Base-by-base conservation (phyloP, 2,888 invertebrate genomes). In the Tenthredo amoena region DNA sequence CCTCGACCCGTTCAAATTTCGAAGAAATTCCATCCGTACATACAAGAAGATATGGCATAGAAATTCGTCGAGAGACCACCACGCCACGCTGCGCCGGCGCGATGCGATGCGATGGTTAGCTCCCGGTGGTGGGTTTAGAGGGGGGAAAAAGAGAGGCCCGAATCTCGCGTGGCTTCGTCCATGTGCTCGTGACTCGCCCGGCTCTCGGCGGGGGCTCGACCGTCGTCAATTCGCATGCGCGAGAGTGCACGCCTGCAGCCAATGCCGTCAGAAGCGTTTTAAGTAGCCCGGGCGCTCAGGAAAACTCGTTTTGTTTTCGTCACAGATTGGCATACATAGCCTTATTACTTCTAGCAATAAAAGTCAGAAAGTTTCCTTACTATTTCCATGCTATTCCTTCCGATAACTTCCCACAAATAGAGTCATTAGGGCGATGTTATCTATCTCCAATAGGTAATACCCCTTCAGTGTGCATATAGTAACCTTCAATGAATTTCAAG, bases 81-180 rank as follows among this genome's bases (percentile, higher is more conserved):
- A 68, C 15, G 34, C 18, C 26, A 7, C 18, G 18, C 18, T 34
- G 74, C 74, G 74, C 74, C 43, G 21, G 74, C 74, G 74, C 74
- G n/a, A n/a, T 72, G 18, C 2, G 10, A 43, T 1, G 47, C 47
- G 47, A 47, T 47, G 47, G 10, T 9, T 21, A 26, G 3, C 26
- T 21, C 31, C 31, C 31, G 21, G 65, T 31, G 31, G 10, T 3
- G 10, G 62, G 7, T n/a, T 55, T 5, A 34, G 68, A 34, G 34
- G 31, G 68, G 68, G 7, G 34, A 15, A 34, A 34, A 34, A 50
- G 71, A 31, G 43, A 15, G 26, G 65, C 6, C n/a, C 21, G 79
- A 79, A 37, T 81, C 62, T 81, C 81, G 81, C 58, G 81, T 77
- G 77, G 77, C 55, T 81, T 81, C 62, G 71, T 83, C 83, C 83